Conservation (phyloP, 1,140 invertebrate genomes). For the Dermatophagoides farinae region DNA sequence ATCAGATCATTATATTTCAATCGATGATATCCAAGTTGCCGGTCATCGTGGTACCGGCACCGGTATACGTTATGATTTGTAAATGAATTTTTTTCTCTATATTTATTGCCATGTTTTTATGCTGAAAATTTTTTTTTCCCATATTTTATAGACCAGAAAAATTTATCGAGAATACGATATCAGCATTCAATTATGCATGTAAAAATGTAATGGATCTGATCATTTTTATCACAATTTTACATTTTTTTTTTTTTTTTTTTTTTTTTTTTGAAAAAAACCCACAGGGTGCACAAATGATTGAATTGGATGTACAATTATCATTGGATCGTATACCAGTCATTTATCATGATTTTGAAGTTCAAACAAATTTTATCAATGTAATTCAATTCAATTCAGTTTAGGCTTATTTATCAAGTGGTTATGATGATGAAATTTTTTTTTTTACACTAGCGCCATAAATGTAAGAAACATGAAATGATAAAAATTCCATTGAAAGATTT, state of each 20-base stretch:
- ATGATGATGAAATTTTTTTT: neutral
- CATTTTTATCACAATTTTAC: neutral
- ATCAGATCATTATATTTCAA: neutral
- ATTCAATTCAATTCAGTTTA: neutral
- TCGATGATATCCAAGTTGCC: neutral
- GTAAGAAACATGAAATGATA: neutral
- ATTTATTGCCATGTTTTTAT: no score
- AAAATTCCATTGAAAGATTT: neutral
- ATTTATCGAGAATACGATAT: constrained; percentile 11
- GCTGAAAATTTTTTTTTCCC: no score
- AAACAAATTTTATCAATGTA: neutral
- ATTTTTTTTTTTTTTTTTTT: no score
- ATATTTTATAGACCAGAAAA: neutral
- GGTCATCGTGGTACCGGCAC: neutral
- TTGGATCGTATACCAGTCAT: constrained; percentile 7
- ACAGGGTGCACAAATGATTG: constrained; percentile 2
- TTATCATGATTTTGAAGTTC: constrained; percentile 8
- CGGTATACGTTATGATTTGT: neutral
- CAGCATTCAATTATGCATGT: constrained; percentile 13
- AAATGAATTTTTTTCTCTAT: neutral
- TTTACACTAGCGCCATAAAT: neutral
- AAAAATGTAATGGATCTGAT: neutral
- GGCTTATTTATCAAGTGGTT: neutral
- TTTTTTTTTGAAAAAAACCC: no score
- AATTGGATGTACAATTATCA: constrained; percentile 7